Base-by-base conservation (phyloP, 1,140 invertebrate genomes). In the Drosophila persimilis region DNA sequence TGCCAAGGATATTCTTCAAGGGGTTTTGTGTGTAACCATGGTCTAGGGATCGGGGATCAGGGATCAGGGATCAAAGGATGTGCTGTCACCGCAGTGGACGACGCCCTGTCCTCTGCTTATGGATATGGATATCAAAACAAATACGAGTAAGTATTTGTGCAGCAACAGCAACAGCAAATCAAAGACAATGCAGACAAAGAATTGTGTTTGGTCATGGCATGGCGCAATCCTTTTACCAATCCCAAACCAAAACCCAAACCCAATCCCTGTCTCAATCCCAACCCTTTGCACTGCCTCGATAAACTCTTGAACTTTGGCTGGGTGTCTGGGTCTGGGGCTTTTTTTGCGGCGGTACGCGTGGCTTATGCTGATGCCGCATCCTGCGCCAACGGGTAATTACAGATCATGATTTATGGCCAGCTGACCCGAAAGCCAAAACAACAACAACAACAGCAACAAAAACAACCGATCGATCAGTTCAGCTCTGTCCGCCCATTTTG, bases 321-420 rank as follows among this genome's bases (percentile, higher is more conserved):
- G 11, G 8, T 9, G 2, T 39, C 3, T 45, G 22, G 26, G 17
- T 50, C 20, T 66, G 50, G 50, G 58, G n/a, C 50, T 59, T 52
- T 50, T 51, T 60, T 66, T 35, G 48, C 26, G 24, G 39, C 46
- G 9, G 50, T 73, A 65, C 80, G 80, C 80, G 80, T 85, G 80
- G 81, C 80, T 84, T 85, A 77, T 86, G 77, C 74, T 64, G 81
- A 72, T 73, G 67, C 70, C 70, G 81, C 81, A 85, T 85, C 81
- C 81, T 88, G 83, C 77, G 88, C 88, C 88, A 90, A 90, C 67
- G 88, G 88, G 88, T 90, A 90, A 90, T 90, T 90, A 90, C 88
- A 73, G 76, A 77, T 55, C 72, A 90, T 90, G 88, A 90, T 90
- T 90, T 90, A 90, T 90, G 64, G 83, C 50, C 77, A 76, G 56